Evolutionary conservation across 2,888 invertebrate genomes (phyloP).

Genomic region (Rotaria socialis): DNA sequence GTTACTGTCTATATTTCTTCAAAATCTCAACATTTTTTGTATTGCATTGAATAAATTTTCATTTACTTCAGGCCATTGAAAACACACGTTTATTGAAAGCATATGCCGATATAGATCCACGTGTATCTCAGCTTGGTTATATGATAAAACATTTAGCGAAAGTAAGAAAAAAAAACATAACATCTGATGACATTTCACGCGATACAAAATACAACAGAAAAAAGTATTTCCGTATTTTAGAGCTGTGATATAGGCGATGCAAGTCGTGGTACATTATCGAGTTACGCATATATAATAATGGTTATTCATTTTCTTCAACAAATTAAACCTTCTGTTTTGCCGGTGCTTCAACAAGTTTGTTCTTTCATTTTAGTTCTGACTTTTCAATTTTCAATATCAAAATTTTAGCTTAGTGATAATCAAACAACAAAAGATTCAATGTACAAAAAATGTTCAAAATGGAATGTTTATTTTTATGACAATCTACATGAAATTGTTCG

Average conservation of each 20-base stretch:
- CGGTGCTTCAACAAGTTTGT: constrained; percentile 63
- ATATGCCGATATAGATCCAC: constrained; percentile 62
- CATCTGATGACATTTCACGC: background rate
- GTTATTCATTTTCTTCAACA: constrained; percentile 65
- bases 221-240: constrained; percentile 46
- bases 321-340: constrained; percentile 63
- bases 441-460: constrained; percentile 2
- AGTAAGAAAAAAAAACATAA: background rate
- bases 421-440: background rate
- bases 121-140: constrained; percentile 62
- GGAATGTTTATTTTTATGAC: constrained; percentile 33
- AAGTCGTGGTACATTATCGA: constrained; percentile 65
- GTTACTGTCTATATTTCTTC: too few species aligned
- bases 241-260: constrained; percentile 65
- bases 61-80: constrained; percentile 57
- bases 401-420: background rate
- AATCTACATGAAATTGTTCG: background rate
- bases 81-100: constrained; percentile 63
- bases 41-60: too few species aligned
- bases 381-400: background rate
- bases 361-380: background rate
- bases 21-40: too few species aligned
- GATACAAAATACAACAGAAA: too few species aligned
- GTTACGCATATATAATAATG: constrained; percentile 66
- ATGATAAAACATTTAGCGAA: constrained; percentile 65